phyloP scores from a whole-genome alignment of 2,797 vertebrate genomes.

The Bovichtus variegatus region DNA sequence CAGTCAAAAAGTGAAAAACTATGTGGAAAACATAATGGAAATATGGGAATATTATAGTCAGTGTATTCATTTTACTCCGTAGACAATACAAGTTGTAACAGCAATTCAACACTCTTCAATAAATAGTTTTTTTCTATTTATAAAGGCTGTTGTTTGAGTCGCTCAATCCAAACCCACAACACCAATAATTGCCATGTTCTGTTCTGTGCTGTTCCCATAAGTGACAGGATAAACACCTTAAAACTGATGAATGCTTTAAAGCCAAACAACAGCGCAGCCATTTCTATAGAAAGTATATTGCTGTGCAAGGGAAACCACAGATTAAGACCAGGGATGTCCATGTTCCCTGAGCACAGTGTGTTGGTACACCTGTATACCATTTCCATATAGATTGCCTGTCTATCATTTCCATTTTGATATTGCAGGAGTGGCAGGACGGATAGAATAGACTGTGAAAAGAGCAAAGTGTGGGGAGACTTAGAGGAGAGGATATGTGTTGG shows the following conservation, averaged over 20 bases:
- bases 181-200: constrained; percentile 23
- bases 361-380: constrained; percentile 74
- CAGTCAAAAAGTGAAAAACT: neutral
- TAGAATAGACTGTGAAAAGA: constrained; percentile 57
- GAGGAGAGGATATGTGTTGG: constrained; percentile 31
- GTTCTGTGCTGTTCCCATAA: neutral
- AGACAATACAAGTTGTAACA: too few relatives aligned
- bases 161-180: constrained; percentile 18
- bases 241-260: constrained; percentile 49
- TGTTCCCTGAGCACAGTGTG: constrained; percentile 51
- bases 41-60: neutral
- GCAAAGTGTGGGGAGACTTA: constrained; percentile 28
- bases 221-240: constrained; percentile 31
- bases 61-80: neutral
- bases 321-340: constrained; percentile 58
- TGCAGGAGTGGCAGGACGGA: constrained; percentile 59
- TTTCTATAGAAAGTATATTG: constrained; percentile 43
- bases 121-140: constrained; percentile 6
- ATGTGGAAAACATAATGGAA: neutral
- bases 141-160: constrained; percentile 5
- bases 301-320: constrained; percentile 26
- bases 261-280: constrained; percentile 33
- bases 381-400: constrained; percentile 87
- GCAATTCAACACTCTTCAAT: neutral
- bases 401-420: constrained; percentile 85